These are phyloP conservation scores for Habropoda laboriosa DNA, from an alignment of 1,140 invertebrate genomes.

Conservation along the genomic window DNA sequence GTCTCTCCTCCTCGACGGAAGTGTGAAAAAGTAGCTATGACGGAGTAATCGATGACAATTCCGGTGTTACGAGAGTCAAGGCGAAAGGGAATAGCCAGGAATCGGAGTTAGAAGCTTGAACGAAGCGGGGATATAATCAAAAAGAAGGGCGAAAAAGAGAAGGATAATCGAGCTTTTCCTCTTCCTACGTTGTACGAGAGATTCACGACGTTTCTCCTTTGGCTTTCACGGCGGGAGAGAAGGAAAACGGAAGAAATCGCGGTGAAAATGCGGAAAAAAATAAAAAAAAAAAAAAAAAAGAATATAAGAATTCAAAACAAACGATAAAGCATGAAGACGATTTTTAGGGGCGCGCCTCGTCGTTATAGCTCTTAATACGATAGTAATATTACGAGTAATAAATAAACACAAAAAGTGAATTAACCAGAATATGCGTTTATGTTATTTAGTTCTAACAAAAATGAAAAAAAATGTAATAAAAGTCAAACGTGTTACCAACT, in stretches of 20 bases:
- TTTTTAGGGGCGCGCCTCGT: constrained; percentile 72
- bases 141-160: constrained; percentile 12
- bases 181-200: constrained; percentile 46
- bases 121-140: constrained; percentile 20
- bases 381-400: constrained; percentile 75
- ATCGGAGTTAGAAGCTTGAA: constrained; percentile 3
- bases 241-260: too few species aligned
- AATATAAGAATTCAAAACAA: background rate
- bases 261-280: constrained; percentile 2
- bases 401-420: constrained; percentile 71
- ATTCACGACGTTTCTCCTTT: constrained; percentile 48
- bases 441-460: constrained; percentile 80
- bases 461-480: constrained; percentile 75
- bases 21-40: background rate
- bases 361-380: constrained; percentile 78
- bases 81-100: background rate
- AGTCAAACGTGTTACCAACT: constrained; percentile 79
- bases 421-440: constrained; percentile 78
- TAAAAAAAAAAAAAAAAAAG: background rate
- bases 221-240: constrained; percentile 33
- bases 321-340: constrained; percentile 29
- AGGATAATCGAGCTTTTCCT: constrained; percentile 55
- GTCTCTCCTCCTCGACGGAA: background rate
- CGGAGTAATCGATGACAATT: background rate
- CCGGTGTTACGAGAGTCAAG: constrained; percentile 8